Base-by-base conservation (phyloP, 2,888 invertebrate species). In the Drosophila hamatofila region DNA sequence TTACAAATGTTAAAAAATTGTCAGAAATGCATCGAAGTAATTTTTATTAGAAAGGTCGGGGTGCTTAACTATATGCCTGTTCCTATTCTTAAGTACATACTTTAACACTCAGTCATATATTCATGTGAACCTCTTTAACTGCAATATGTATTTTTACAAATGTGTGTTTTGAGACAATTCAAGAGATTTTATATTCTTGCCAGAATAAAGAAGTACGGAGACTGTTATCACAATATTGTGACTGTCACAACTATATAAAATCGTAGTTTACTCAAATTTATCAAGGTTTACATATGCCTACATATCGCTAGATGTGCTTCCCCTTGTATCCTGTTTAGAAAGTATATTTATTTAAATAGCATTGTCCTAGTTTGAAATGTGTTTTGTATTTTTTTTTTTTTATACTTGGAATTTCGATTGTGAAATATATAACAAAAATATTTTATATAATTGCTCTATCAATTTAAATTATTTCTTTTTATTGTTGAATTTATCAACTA, bases 131-230 rank as follows among this genome's bases (percentile, higher is more conserved):
- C 30, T 49, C 30, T 21, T 23, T 16, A 37, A 37, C 9, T 23
- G 4, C 35, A 51, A 23, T 35, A 33, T 16, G 3, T 14, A 16
- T 23, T 33, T 8, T 21, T 18, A 49, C 27, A 30, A 27, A 33
- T 49, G 23, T 49, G 23, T 52, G 23, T 54, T 7, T 14, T 18
- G 18, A 62, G 35, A 58, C 39, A 18, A 52, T 33, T 18, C 9
- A 12, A 46, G 46, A 30, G 37, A 65, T 46, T 54, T 52, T 58
- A 21, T 27, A 39, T 58, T 65, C 66, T 66, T 66, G 66, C 66
- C 66, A 25, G 11, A 54, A 16, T 54, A 55, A 39, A 65, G 4
- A 18, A 33, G 23, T 14, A 18, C 37, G 27, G 16, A 39, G 58
- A 58, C 58, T 58, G 58, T 58, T 58, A 39, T 48, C 37, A 46